Base-by-base conservation (phyloP, 2,797 vertebrate species). In the Pantherophis alleghaniensis region DNA sequence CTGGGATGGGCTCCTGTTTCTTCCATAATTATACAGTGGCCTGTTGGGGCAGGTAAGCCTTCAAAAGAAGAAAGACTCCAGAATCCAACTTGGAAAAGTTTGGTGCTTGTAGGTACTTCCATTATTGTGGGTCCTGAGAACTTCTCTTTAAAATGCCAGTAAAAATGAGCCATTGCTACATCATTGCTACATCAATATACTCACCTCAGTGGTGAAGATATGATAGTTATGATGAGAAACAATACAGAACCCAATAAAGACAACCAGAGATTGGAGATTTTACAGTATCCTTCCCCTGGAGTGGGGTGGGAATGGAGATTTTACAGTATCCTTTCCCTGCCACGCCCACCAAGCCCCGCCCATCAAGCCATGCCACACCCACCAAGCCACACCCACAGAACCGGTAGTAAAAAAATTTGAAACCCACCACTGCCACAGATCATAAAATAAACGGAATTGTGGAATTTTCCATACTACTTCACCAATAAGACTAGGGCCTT, bases 401-500 rank as follows among this genome's bases (percentile, higher is more conserved):
- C 47, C 7, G 6, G 47, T 51, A 51, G 47, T 51, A 51, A 51
- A 51, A 51, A 51, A 51, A 1, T 51, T 51, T 51, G 47, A 51
- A 51, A 7, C 47, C 7, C 47, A 51, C 6, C 47, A 51, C 47
- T 51, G 7, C 74, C 20, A 79, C 74, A 79, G 9, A 24, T 79
- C 42, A 42, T 69, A 87, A 90, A 11, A 59, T 53, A 61, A 42
- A 59, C 26, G 47, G 24, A 24, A 56, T 37, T 88, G 56, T 42
- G 61, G 28, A 56, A 93, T 61, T 55, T 83, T 24, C 56, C 47
- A 91, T 89, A 28, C 22, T 88, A 86, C 86, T 79, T 26, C 24
- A 89, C 16, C 86, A 0, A 51, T 10, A n/a, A 18, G 20, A 0
- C 0, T 20, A 0, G 0, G 2, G 59, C 37, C 5, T 86, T 86